Conservation (phyloP, 2,888 invertebrate species). For the Euplexia lucipara region DNA sequence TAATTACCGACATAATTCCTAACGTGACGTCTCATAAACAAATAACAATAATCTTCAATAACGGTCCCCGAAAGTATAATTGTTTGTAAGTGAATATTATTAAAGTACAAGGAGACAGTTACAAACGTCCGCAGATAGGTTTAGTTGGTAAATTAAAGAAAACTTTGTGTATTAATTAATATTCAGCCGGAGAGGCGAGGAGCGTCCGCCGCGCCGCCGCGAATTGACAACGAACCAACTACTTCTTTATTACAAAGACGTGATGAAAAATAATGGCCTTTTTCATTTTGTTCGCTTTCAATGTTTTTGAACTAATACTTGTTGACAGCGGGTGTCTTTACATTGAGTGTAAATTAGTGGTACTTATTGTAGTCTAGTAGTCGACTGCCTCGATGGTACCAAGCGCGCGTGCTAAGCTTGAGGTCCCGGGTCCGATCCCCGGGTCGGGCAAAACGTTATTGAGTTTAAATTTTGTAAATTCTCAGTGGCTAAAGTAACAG, state of each 20-base stretch:
- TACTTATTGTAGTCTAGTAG: too few species aligned
- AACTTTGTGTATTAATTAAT: slow-evolving; percentile 58
- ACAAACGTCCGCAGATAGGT: slow-evolving; percentile 40
- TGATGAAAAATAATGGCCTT: slow-evolving; percentile 8
- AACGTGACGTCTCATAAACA: slow-evolving; percentile 10
- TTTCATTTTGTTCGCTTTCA: slow-evolving; percentile 1
- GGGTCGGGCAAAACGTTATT: too few species aligned
- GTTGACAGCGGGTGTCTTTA: background rate
- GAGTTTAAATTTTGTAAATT: too few species aligned
- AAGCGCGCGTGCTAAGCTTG: too few species aligned
- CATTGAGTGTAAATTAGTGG: background rate
- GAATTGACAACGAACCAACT: slow-evolving; percentile 28
- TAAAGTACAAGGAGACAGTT: slow-evolving; percentile 37
- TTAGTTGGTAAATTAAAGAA: slow-evolving; percentile 44
- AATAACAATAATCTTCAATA: slow-evolving; percentile 14
- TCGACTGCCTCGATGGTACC: background rate
- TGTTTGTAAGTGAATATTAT: slow-evolving; percentile 39
- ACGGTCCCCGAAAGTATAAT: slow-evolving; percentile 25
- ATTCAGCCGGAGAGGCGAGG: slow-evolving; percentile 35
- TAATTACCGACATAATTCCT: background rate
- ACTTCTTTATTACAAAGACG: slow-evolving; percentile 10
- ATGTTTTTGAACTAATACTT: background rate
- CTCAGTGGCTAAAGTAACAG: too few species aligned
- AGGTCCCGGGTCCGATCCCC: too few species aligned
- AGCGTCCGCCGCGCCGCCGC: too few species aligned